phyloP scores from a whole-genome alignment of 53 echinoderm and acorn worm genomes.

The Mesocentrotus franciscanus region DNA sequence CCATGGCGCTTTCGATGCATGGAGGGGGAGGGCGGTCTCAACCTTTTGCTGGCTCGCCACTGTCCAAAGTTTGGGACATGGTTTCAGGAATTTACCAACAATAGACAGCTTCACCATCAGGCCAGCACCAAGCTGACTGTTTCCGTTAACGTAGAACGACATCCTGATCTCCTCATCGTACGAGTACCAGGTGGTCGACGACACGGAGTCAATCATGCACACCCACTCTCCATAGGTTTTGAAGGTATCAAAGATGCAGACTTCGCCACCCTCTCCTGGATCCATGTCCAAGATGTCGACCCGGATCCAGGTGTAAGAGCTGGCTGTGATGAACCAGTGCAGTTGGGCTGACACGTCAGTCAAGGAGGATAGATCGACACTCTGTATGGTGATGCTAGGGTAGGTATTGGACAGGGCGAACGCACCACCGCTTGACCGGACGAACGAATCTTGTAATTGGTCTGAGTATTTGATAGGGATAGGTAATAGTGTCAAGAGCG shows the following conservation, averaged over 20 bases:
- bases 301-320: background rate
- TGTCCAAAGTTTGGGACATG: background rate
- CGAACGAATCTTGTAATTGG: background rate
- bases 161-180: slow-evolving; percentile 32
- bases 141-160: background rate
- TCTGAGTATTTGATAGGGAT: background rate
- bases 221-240: slow-evolving; percentile 30
- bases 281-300: slow-evolving; percentile 36
- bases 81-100: background rate
- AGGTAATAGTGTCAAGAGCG: background rate
- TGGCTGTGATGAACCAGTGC: slow-evolving; percentile 42
- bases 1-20: no score
- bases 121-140: background rate
- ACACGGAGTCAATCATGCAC: background rate
- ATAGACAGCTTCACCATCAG: background rate
- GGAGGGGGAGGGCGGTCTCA: no score
- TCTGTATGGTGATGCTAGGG: slow-evolving; percentile 12
- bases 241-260: slow-evolving; percentile 28
- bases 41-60: no score
- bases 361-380: background rate
- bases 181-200: slow-evolving; percentile 40
- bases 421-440: slow-evolving; percentile 34
- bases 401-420: background rate
- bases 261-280: background rate
- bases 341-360: background rate